Evolutionary conservation across 2,113 vertebrate genomes (phyloP).

Genomic region (Psilopsiagon aurifrons): DNA sequence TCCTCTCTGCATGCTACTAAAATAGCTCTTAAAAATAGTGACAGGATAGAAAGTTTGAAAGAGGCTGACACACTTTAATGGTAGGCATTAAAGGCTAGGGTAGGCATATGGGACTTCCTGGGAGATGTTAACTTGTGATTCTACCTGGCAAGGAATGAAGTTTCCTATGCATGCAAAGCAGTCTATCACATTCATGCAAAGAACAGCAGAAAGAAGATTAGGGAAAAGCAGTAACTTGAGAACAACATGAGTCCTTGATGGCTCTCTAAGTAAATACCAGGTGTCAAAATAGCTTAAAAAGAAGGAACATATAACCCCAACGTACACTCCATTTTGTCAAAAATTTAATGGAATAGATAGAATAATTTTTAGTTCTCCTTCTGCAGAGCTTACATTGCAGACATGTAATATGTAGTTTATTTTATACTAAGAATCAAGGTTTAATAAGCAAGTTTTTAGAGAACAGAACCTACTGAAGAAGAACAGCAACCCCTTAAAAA

Average conservation of each 20-base stretch:
- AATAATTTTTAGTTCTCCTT: background rate
- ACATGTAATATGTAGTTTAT: background rate
- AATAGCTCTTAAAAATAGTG: background rate
- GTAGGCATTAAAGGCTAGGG: background rate
- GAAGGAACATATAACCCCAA: background rate
- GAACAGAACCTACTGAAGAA: background rate
- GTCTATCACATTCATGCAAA: background rate
- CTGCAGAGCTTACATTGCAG: background rate
- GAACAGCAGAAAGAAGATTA: background rate
- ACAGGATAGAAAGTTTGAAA: background rate
- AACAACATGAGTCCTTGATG: background rate
- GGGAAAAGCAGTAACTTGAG: background rate
- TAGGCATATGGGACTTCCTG: constrained; percentile 3
- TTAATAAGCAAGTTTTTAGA: background rate
- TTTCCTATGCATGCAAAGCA: background rate
- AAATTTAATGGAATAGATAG: background rate
- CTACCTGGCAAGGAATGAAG: background rate
- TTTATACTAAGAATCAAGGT: background rate
- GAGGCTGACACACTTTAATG: background rate
- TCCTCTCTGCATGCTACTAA: background rate
- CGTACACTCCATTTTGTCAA: background rate
- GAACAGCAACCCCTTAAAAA: background rate
- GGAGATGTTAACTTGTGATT: background rate
- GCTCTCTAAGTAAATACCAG: constrained; percentile 17
- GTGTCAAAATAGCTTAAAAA: constrained; percentile 9